Conservation (phyloP, 2,797 vertebrate species). For the Rhabdomys pumilio region DNA sequence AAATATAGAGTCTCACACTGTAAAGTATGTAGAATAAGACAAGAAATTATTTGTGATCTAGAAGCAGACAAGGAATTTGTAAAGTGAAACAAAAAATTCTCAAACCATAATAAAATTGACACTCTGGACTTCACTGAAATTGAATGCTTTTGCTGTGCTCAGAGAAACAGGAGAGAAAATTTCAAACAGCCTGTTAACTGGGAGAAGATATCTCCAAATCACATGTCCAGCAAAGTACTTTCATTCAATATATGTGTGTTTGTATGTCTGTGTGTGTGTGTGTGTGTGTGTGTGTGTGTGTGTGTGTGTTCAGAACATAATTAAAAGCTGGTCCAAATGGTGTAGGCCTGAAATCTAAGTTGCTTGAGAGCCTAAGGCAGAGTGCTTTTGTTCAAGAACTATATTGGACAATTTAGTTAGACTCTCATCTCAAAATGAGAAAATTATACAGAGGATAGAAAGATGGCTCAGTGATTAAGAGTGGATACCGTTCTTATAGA, state of each 20-base stretch:
- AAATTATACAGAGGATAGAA: background rate
- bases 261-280: too few relatives aligned
- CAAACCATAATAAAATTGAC: background rate
- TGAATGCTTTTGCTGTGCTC: background rate
- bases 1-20: background rate
- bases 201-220: constrained; percentile 41
- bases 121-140: background rate
- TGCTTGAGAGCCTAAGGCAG: background rate
- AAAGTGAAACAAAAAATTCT: background rate
- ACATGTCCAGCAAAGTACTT: background rate
- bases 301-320: background rate
- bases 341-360: background rate
- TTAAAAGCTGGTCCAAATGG: background rate
- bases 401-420: background rate
- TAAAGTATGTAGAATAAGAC: constrained; percentile 44
- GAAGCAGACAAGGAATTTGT: background rate
- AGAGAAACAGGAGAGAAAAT: background rate
- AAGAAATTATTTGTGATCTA: constrained; percentile 40
- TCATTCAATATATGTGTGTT: background rate
- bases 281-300: background rate
- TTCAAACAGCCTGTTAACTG: background rate
- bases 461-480: background rate
- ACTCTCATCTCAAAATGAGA: background rate
- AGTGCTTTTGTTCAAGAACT: background rate
- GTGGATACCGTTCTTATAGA: background rate